These are phyloP conservation scores for Grapholita molesta DNA, from an alignment of 1,140 invertebrate genomes.

Conservation along the genomic window DNA sequence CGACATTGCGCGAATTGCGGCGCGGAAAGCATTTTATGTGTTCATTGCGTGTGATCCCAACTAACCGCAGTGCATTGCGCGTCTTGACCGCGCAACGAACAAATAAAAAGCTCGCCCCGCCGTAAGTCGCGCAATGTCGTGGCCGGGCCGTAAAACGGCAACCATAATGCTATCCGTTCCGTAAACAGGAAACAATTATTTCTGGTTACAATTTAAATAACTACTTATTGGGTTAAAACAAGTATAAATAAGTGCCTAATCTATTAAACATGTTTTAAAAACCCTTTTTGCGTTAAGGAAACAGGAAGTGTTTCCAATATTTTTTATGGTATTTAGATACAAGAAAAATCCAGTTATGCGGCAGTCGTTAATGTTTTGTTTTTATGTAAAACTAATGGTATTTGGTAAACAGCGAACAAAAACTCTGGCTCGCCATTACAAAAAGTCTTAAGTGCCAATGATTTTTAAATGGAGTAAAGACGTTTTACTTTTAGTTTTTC, in stretches of 20 bases:
- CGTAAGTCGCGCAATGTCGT: too few species aligned
- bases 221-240: background rate
- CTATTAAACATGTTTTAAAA: background rate
- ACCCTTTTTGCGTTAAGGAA: constrained; percentile 14
- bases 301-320: background rate
- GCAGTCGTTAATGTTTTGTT: constrained; percentile 15
- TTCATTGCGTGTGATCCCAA: too few species aligned
- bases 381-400: constrained; percentile 11
- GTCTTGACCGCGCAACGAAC: too few species aligned
- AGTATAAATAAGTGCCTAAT: background rate
- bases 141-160: too few species aligned
- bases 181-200: too few species aligned
- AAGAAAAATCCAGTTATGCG: constrained; percentile 7
- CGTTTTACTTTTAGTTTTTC: background rate
- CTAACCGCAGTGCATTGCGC: too few species aligned
- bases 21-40: too few species aligned
- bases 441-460: background rate
- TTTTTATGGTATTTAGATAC: background rate
- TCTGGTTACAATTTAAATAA: too few species aligned
- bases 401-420: constrained; percentile 8
- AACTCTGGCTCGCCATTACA: background rate
- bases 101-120: too few species aligned
- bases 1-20: too few species aligned
- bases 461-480: background rate
- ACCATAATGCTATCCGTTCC: too few species aligned